These are phyloP conservation scores for Metellina segmentata DNA, from an alignment of 2,888 invertebrate species.

Conservation along the genomic window DNA sequence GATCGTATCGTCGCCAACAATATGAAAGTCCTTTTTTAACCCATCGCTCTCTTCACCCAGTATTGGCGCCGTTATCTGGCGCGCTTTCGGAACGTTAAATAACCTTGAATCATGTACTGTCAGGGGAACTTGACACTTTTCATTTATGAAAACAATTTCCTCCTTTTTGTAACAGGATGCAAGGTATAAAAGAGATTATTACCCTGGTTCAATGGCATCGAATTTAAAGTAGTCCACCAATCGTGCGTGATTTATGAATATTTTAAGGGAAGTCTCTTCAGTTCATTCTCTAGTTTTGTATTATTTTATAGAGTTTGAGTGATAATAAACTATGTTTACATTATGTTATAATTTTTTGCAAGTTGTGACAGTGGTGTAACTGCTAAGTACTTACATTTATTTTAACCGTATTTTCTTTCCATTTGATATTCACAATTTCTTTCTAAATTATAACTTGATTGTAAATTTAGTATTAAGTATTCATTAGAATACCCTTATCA, in stretches of 20 bases:
- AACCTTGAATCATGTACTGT: constrained; percentile 62
- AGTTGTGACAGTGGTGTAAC: too few species aligned
- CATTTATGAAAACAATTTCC: constrained; percentile 75
- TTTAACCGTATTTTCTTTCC: too few species aligned
- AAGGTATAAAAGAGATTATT: constrained; percentile 52
- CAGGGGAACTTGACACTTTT: constrained; percentile 57
- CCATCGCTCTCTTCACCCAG: neutral
- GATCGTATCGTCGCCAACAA: constrained; percentile 62
- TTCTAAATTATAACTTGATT: too few species aligned
- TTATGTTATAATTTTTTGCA: too few species aligned
- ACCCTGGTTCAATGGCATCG: neutral
- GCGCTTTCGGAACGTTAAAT: constrained; percentile 51
- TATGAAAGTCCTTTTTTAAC: constrained; percentile 45
- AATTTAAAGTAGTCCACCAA: constrained; percentile 24
- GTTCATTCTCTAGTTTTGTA: neutral
- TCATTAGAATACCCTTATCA: too few species aligned
- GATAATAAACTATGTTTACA: too few species aligned
- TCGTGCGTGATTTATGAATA: constrained; percentile 61
- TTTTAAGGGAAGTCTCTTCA: neutral
- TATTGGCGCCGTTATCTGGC: constrained; percentile 61
- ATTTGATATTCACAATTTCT: too few species aligned
- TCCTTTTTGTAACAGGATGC: constrained; percentile 60
- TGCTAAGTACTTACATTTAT: too few species aligned
- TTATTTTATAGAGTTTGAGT: too few species aligned
- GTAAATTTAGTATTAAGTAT: too few species aligned